Conservation (phyloP, 2,113 vertebrate genomes). For the Australoheros scitulus region DNA sequence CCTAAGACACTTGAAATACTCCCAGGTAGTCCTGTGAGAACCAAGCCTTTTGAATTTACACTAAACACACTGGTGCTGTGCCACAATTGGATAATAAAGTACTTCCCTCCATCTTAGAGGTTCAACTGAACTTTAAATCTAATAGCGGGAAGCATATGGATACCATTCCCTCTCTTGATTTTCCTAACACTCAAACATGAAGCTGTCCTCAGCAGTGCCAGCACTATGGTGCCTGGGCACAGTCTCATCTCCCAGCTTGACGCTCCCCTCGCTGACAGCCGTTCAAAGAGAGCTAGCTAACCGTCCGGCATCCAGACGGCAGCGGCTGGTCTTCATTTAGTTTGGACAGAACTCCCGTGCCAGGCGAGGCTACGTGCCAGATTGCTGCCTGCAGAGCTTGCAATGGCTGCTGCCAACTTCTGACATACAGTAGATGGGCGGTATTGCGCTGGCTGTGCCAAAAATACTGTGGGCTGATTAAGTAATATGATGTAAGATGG, state of each 20-base stretch:
- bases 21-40: background rate
- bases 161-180: background rate
- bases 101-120: background rate
- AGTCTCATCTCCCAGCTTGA: conserved; percentile 37
- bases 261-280: conserved; percentile 11
- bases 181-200: conserved; percentile 23
- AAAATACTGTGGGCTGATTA: conserved; percentile 39
- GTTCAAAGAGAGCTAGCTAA: conserved; percentile 32
- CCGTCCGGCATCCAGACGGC: conserved; percentile 36
- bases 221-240: conserved; percentile 12
- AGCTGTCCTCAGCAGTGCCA: conserved; percentile 8
- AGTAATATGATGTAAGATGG: conserved; percentile 45
- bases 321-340: conserved; percentile 51
- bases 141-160: conserved; percentile 28
- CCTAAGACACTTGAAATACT: conserved; percentile 3
- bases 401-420: conserved; percentile 38
- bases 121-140: conserved; percentile 21
- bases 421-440: conserved; percentile 56
- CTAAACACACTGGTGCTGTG: background rate
- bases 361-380: conserved; percentile 45
- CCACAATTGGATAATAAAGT: background rate
- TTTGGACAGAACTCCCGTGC: conserved; percentile 35
- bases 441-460: conserved; percentile 15
- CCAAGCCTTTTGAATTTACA: background rate
- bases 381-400: conserved; percentile 31